Evolutionary conservation across 2,888 invertebrate species (phyloP).

Genomic region (Calameuta pallipes): DNA sequence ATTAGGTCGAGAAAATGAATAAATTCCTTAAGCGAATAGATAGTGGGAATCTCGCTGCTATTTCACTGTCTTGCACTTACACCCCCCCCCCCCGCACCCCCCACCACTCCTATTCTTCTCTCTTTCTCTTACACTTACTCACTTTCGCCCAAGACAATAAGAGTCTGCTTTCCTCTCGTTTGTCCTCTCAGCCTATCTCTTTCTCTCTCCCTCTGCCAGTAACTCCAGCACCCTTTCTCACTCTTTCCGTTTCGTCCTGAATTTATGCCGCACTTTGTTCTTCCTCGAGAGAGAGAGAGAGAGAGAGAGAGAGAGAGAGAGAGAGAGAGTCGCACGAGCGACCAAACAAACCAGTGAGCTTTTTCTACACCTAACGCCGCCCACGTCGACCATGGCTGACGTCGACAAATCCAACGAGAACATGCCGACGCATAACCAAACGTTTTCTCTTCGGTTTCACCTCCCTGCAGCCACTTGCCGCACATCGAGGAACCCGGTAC

Average conservation of each 20-base stretch:
- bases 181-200: background rate
- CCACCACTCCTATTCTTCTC: background rate
- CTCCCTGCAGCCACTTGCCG: conserved; percentile 8
- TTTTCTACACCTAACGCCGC: background rate
- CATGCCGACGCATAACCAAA: conserved; percentile 63
- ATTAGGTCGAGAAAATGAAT: conserved; percentile 18
- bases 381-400: conserved; percentile 37
- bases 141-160: conserved; percentile 18
- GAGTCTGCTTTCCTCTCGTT: background rate
- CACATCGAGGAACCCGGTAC: background rate
- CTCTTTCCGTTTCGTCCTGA: conserved; percentile 18
- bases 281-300: conserved; percentile 15
- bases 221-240: background rate
- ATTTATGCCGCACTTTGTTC: conserved; percentile 34
- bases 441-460: conserved; percentile 30
- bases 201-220: background rate
- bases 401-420: conserved; percentile 60
- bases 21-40: conserved; percentile 19
- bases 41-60: conserved; percentile 10
- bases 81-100: background rate
- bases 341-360: conserved; percentile 1
- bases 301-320: conserved; percentile 14
- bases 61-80: conserved; percentile 9
- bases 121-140: background rate
- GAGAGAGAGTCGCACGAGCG: conserved; percentile 21